A percentile compares a stretch with the other conserved stretches of the same genome.
Evolutionary conservation across 2,888 invertebrate species (phyloP).

Genomic region (Microchrysa polita): DNA sequence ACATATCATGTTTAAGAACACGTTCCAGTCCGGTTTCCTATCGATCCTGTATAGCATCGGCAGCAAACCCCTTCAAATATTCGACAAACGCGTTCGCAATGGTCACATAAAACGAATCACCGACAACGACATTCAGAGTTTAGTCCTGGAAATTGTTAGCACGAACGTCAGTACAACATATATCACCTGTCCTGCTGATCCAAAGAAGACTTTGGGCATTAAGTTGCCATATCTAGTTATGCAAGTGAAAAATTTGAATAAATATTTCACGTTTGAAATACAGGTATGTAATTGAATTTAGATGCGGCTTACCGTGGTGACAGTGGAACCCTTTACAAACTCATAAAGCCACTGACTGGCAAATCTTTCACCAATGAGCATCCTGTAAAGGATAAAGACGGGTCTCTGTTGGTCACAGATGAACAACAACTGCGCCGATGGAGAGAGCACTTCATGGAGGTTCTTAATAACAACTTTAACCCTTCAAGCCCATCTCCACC

Average conservation of each 20-base stretch:
- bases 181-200: slow-evolving; percentile 91
- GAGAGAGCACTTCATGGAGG: too few relatives aligned
- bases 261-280: slow-evolving; percentile 95
- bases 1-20: slow-evolving; percentile 79
- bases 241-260: slow-evolving; percentile 94
- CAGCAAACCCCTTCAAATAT: slow-evolving; percentile 84
- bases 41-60: slow-evolving; percentile 88
- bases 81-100: slow-evolving; percentile 90
- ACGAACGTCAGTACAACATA: slow-evolving; percentile 95
- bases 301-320: too few relatives aligned
- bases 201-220: slow-evolving; percentile 90
- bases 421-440: too few relatives aligned
- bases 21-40: slow-evolving; percentile 85
- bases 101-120: slow-evolving; percentile 95
- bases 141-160: slow-evolving; percentile 91
- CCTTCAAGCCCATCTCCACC: too few relatives aligned
- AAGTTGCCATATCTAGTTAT: slow-evolving; percentile 92
- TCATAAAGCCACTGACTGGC: too few relatives aligned
- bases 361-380: too few relatives aligned
- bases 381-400: too few relatives aligned
- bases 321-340: too few relatives aligned
- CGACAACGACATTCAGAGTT: slow-evolving; percentile 92
- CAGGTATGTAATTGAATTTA: slow-evolving; percentile 76
- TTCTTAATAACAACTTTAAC: too few relatives aligned
- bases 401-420: too few relatives aligned